Percentiles rank a stretch among this genome's conserved stretches.
Evolutionary conservation across 1,140 invertebrate species (phyloP).

Genomic region (Drosophila cardini): DNA sequence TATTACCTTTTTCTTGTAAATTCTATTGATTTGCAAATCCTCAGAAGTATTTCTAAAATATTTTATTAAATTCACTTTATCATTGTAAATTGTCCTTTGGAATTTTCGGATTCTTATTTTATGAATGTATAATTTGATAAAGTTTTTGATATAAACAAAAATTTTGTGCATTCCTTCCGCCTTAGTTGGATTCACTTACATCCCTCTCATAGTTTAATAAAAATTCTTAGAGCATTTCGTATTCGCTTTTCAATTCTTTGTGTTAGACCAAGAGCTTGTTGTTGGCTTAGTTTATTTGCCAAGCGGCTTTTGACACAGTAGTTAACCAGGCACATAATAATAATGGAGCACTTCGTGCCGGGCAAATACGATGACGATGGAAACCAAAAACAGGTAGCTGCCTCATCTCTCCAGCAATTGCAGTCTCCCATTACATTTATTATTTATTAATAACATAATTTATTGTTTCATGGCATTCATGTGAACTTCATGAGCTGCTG

Average conservation of each 20-base stretch:
- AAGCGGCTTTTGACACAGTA: conserved; percentile 73
- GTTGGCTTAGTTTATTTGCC: conserved; percentile 64
- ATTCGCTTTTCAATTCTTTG: background rate
- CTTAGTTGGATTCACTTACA: background rate
- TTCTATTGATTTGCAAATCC: too few relatives aligned
- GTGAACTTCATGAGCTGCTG: conserved; percentile 71
- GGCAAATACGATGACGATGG: background rate
- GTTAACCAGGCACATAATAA: conserved; percentile 68
- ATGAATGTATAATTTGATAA: too few relatives aligned
- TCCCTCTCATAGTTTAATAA: background rate
- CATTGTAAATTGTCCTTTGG: too few relatives aligned
- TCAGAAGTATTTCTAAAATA: too few relatives aligned
- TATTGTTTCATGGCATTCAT: conserved; percentile 84
- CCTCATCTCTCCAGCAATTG: conserved; percentile 55
- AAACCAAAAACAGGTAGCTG: conserved; percentile 71
- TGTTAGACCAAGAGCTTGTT: conserved; percentile 14
- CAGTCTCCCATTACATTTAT: conserved; percentile 83
- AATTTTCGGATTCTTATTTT: too few relatives aligned
- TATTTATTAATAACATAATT: conserved; percentile 85
- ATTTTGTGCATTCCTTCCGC: too few relatives aligned
- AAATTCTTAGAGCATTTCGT: conserved; percentile 31
- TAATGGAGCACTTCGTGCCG: conserved; percentile 58
- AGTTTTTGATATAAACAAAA: too few relatives aligned
- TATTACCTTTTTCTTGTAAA: too few relatives aligned
- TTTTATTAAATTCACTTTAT: too few relatives aligned